A percentile compares a stretch with the other conserved stretches of the same genome.
Evolutionary conservation across 2,113 vertebrate genomes (phyloP).

Genomic region (Eurypyga helias): DNA sequence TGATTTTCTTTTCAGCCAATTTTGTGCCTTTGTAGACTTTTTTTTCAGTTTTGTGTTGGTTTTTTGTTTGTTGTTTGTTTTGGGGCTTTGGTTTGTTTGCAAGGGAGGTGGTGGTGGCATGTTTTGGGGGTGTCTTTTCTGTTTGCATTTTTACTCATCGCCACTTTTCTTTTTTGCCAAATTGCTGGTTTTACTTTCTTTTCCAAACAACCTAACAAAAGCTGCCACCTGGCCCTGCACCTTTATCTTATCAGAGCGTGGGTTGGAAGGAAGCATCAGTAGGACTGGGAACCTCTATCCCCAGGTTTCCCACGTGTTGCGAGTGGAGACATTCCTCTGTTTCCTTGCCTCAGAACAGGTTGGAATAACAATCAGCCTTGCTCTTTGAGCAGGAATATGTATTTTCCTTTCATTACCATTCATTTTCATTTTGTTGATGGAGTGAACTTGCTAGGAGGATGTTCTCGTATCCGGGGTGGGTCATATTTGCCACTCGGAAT

Average conservation of each 20-base stretch:
- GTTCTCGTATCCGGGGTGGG: background rate
- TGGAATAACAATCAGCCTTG: background rate
- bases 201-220: background rate
- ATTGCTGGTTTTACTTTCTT: background rate
- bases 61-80: background rate
- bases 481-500: background rate
- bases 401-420: slow-evolving; percentile 33
- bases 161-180: background rate
- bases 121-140: background rate
- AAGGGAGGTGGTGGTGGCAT: no score
- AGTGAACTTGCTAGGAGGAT: background rate
- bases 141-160: background rate
- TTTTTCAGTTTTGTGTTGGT: background rate
- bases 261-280: background rate
- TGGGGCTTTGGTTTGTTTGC: background rate
- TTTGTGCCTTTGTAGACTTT: background rate
- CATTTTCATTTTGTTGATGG: background rate
- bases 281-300: background rate
- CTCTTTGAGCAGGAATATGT: background rate
- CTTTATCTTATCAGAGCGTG: background rate
- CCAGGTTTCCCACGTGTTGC: background rate
- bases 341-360: background rate
- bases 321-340: background rate
- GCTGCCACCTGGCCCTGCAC: background rate
- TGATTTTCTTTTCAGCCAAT: background rate